Percentiles rank a stretch among this genome's conserved stretches.
phyloP scores from a whole-genome alignment of 2,797 vertebrate species.

The Hippoglossus hippoglossus region DNA sequence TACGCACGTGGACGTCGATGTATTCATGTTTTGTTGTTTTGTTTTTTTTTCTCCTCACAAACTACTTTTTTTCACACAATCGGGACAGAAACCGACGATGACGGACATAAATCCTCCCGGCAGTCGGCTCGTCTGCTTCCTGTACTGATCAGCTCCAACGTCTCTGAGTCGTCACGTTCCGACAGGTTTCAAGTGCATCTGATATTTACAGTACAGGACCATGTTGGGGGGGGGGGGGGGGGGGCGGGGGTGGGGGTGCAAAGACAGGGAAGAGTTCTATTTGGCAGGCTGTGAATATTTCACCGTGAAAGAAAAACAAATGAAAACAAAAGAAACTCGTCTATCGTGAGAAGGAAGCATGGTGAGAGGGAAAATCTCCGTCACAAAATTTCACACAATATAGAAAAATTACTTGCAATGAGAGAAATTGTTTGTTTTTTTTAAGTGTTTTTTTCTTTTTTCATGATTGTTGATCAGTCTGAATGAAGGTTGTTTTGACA shows the following conservation, averaged over 20 bases:
- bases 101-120: conserved; percentile 46
- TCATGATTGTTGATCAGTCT: conserved; percentile 58
- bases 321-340: conserved; percentile 21
- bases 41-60: conserved; percentile 42
- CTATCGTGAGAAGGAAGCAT: conserved; percentile 75
- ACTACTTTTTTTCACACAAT: conserved; percentile 32
- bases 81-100: conserved; percentile 45
- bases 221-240: conserved; percentile 48
- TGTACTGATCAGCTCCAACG: conserved; percentile 35
- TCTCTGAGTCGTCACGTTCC: conserved; percentile 67
- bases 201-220: conserved; percentile 84
- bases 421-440: conserved; percentile 38
- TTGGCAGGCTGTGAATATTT: conserved; percentile 81
- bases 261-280: conserved; percentile 71
- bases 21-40: conserved; percentile 8
- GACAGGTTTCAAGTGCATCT: conserved; percentile 80
- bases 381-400: conserved; percentile 83
- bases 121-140: conserved; percentile 45
- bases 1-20: not conserved
- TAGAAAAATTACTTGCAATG: conserved; percentile 76
- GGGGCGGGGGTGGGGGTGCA: conserved; percentile 72
- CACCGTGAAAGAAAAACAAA: conserved; percentile 54
- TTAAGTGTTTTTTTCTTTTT: conserved; percentile 18
- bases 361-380: conserved; percentile 75
- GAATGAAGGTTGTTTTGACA: conserved; percentile 59